Evolutionary conservation across 1,140 invertebrate species (phyloP).

Genomic region (Philopotamus ludificatus): DNA sequence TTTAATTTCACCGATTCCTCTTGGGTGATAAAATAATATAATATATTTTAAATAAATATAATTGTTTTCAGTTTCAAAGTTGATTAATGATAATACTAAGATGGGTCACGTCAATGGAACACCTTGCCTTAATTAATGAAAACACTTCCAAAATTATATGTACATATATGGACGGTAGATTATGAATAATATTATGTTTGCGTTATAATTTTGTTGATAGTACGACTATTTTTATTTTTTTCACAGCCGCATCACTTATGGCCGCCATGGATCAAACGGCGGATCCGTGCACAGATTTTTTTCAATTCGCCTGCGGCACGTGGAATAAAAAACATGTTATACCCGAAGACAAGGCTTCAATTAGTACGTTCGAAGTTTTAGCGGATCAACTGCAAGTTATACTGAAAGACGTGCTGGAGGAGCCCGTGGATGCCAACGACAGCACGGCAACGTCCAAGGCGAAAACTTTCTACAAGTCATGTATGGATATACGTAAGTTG

Average conservation of each 20-base stretch:
- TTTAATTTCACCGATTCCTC: no score
- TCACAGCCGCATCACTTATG: constrained; percentile 76
- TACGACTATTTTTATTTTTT: no score
- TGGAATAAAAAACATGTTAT: constrained; percentile 89
- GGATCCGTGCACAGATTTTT: constrained; percentile 86
- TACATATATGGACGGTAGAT: no score
- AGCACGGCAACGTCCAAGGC: constrained; percentile 76
- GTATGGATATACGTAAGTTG: constrained; percentile 85
- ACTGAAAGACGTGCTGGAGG: constrained; percentile 75
- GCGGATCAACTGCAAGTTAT: constrained; percentile 84
- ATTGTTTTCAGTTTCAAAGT: no score
- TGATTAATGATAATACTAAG: no score
- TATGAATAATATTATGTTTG: no score
- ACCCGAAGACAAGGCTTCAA: constrained; percentile 83
- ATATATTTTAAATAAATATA: no score
- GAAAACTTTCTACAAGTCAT: constrained; percentile 82
- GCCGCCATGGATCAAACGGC: constrained; percentile 78
- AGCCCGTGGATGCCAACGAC: constrained; percentile 61
- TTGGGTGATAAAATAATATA: no score
- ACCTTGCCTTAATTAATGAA: no score
- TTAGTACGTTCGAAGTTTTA: constrained; percentile 83
- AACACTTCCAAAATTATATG: no score
- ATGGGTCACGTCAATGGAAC: no score
- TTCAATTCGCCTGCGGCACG: constrained; percentile 84
- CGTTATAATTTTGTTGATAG: no score